Evolutionary conservation across 2,888 invertebrate species (phyloP).

Genomic region (Fragum fragum): DNA sequence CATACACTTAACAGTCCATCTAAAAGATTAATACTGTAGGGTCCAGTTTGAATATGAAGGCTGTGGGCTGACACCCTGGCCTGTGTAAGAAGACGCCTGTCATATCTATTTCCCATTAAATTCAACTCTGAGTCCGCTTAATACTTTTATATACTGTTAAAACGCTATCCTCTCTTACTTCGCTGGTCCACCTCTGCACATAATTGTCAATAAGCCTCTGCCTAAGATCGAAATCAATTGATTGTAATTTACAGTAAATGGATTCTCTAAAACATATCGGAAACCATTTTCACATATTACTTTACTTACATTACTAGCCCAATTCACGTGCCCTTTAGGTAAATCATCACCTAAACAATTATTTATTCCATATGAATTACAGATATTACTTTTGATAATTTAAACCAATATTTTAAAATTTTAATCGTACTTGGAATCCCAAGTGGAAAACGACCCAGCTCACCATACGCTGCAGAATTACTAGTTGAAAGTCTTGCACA

Average conservation of each 20-base stretch:
- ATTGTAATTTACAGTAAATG: background rate
- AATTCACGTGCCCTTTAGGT: background rate
- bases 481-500: too few species aligned
- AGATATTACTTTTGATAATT: background rate
- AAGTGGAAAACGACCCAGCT: too few species aligned
- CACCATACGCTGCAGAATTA: too few species aligned
- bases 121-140: too few species aligned
- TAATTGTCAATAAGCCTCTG: slow-evolving; percentile 9
- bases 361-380: background rate
- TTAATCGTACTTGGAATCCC: background rate
- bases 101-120: background rate
- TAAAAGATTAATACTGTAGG: too few species aligned
- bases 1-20: too few species aligned
- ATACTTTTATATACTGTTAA: too few species aligned
- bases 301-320: background rate
- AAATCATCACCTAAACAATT: background rate
- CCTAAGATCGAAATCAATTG: slow-evolving; percentile 2
- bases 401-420: slow-evolving; percentile 20
- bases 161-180: too few species aligned
- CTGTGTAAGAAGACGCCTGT: too few species aligned
- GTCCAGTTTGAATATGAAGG: too few species aligned
- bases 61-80: too few species aligned
- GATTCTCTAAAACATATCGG: slow-evolving; percentile 16
- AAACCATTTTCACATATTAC: background rate
- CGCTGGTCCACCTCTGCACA: background rate